Evolutionary conservation across 2,797 vertebrate species (phyloP).

Genomic region (Pipistrellus pipistrellus): DNA sequence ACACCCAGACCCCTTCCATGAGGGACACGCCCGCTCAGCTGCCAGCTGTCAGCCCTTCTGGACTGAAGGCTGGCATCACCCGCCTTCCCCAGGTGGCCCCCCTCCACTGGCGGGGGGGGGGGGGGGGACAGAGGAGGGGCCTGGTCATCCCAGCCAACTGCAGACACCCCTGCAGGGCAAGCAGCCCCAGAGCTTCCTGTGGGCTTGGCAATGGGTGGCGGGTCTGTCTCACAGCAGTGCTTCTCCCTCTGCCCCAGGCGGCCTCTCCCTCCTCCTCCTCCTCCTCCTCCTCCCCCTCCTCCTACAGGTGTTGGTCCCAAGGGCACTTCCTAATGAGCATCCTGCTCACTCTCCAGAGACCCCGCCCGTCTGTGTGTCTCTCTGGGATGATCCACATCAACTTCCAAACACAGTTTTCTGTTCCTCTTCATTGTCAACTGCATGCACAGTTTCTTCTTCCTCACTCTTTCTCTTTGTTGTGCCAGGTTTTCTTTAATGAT

Average conservation of each 20-base stretch:
- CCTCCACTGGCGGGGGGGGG: background rate
- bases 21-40: background rate
- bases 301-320: background rate
- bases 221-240: background rate
- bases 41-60: background rate
- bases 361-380: background rate
- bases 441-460: background rate
- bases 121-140: background rate
- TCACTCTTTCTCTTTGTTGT: background rate
- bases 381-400: background rate
- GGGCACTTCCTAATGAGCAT: background rate
- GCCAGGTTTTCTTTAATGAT: background rate
- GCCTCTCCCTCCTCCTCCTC: too few relatives aligned
- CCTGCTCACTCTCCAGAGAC: background rate
- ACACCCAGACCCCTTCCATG: background rate
- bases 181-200: background rate
- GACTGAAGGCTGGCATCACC: too few relatives aligned
- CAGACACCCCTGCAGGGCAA: background rate
- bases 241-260: background rate
- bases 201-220: background rate
- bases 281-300: too few relatives aligned
- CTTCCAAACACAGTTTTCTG: background rate
- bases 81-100: background rate
- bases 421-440: background rate
- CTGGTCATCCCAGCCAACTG: background rate